These are phyloP conservation scores for Choreutis nemorana DNA, from an alignment of 2,888 invertebrate genomes.

Conservation along the genomic window DNA sequence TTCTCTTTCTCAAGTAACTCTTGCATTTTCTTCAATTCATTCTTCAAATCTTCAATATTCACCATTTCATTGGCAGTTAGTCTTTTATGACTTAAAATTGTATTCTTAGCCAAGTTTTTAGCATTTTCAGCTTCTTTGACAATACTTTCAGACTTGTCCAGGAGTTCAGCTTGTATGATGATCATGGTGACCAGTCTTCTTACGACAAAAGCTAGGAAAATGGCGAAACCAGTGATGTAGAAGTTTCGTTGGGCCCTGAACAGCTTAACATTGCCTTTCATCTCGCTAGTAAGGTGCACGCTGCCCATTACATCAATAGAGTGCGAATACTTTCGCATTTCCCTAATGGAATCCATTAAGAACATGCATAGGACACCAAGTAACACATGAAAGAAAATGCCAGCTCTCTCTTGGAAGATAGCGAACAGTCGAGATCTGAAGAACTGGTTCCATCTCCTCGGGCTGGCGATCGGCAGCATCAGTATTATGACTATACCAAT, in stretches of 20 bases:
- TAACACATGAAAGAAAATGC: constrained; percentile 71
- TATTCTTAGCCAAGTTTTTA: constrained; percentile 40
- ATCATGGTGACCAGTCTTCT: constrained; percentile 71
- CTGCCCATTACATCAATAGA: constrained; percentile 37
- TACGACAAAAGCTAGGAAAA: constrained; percentile 75
- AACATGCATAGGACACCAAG: constrained; percentile 69
- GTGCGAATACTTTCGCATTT: constrained; percentile 74
- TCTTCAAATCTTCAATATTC: constrained; percentile 20
- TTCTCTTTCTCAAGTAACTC: constrained; percentile 25
- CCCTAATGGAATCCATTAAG: constrained; percentile 75
- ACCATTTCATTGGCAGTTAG: constrained; percentile 18
- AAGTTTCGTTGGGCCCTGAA: constrained; percentile 83
- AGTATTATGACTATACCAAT: constrained; percentile 70
- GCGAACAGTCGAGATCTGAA: constrained; percentile 76
- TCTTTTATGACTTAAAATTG: constrained; percentile 25
- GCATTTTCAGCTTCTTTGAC: constrained; percentile 75
- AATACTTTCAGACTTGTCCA: constrained; percentile 70
- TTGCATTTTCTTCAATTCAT: constrained; percentile 22
- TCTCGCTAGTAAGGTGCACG: constrained; percentile 66
- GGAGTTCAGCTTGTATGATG: constrained; percentile 68
- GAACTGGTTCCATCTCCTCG: constrained; percentile 77
- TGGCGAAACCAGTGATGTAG: constrained; percentile 80
- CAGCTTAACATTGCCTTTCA: constrained; percentile 73
- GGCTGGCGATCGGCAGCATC: constrained; percentile 74
- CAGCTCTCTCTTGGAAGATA: constrained; percentile 68